phyloP scores from a whole-genome alignment of 2,797 vertebrate species.

The Cyclura pinguis region DNA sequence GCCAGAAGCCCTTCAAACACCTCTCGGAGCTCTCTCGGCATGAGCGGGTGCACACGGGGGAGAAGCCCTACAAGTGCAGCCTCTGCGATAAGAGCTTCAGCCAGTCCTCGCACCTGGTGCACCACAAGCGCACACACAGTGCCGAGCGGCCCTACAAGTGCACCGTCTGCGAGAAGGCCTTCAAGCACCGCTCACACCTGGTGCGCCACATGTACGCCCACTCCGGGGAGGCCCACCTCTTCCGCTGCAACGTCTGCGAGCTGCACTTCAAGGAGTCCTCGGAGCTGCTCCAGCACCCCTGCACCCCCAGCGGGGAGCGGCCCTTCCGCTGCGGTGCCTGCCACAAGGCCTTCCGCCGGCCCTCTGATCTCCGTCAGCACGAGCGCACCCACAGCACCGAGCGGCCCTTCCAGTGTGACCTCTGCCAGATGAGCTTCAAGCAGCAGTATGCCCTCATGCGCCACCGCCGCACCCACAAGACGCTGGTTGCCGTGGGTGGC shows the following conservation, averaged over 20 bases:
- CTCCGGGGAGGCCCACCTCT: slow-evolving; percentile 92
- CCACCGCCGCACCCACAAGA: slow-evolving; percentile 94
- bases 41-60: slow-evolving; percentile 94
- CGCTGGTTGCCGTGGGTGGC: slow-evolving; percentile 75
- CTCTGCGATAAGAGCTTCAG: slow-evolving; percentile 98
- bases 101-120: slow-evolving; percentile 96
- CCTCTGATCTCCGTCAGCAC: slow-evolving; percentile 95
- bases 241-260: slow-evolving; percentile 96
- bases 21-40: slow-evolving; percentile 95
- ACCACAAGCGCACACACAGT: slow-evolving; percentile 97
- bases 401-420: slow-evolving; percentile 98
- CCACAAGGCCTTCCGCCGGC: slow-evolving; percentile 95
- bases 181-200: slow-evolving; percentile 98
- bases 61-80: slow-evolving; percentile 97
- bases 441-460: slow-evolving; percentile 96
- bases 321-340: slow-evolving; percentile 95
- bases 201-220: slow-evolving; percentile 99
- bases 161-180: slow-evolving; percentile 96
- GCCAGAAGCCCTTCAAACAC: slow-evolving; percentile 98
- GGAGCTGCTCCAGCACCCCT: slow-evolving; percentile 96
- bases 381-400: slow-evolving; percentile 97
- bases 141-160: slow-evolving; percentile 97
- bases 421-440: slow-evolving; percentile 99
- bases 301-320: slow-evolving; percentile 93
- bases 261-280: slow-evolving; percentile 97